These are phyloP conservation scores for Acipenser oxyrinchus DNA, from an alignment of 2,797 vertebrate species.

Conservation along the genomic window DNA sequence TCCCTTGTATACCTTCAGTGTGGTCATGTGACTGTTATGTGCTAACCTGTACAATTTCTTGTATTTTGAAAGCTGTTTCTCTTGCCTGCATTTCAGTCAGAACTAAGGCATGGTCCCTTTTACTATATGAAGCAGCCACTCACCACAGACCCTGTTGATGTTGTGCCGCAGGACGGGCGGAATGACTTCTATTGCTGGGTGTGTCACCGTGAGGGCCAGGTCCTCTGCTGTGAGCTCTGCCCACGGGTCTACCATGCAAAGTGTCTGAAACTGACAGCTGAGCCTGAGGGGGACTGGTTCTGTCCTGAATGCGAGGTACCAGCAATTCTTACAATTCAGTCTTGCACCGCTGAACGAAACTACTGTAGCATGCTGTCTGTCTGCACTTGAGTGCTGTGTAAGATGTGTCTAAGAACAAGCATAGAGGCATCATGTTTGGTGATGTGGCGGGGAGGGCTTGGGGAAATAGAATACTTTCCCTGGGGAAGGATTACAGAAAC, in stretches of 20 bases:
- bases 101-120: constrained; percentile 99
- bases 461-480: constrained; percentile 68
- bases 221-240: constrained; percentile 99
- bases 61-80: constrained; percentile 94
- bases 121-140: constrained; percentile 96
- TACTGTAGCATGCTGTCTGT: no score
- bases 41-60: constrained; percentile 54
- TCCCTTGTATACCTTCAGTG: no score
- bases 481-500: constrained; percentile 54
- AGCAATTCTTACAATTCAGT: constrained; percentile 1
- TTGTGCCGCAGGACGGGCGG: constrained; percentile 99
- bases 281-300: constrained; percentile 98
- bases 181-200: constrained; percentile 99
- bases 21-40: no score
- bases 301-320: constrained; percentile 89
- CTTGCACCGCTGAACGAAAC: no score
- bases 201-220: constrained; percentile 96
- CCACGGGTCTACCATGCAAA: constrained; percentile 99
- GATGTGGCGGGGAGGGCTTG: constrained; percentile 13
- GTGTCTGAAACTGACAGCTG: constrained; percentile 96
- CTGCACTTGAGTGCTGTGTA: no score
- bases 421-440: no score
- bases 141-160: constrained; percentile 98
- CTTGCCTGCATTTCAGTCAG: constrained; percentile 97
- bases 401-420: no score